Evolutionary conservation across 2,888 invertebrate genomes (phyloP).

Genomic region (Caenorhabditis sp.): DNA sequence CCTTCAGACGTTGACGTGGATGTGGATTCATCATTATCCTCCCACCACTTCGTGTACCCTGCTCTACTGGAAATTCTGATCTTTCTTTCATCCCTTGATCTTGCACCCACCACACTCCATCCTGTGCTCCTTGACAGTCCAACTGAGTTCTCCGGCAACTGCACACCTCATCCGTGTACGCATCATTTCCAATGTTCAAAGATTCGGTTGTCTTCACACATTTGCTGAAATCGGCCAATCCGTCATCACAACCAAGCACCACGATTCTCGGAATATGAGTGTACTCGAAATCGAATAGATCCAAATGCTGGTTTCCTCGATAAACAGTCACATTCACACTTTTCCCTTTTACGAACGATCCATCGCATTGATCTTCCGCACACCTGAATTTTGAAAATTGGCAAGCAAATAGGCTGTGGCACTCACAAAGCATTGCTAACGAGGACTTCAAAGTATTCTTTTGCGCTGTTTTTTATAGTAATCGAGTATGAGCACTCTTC

Average conservation of each 20-base stretch:
- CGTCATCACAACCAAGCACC: slow-evolving; percentile 33
- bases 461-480: neutral
- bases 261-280: slow-evolving; percentile 6
- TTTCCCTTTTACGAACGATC: neutral
- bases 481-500: neutral
- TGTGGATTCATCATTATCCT: neutral
- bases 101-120: slow-evolving; percentile 26
- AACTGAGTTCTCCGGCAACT: slow-evolving; percentile 20
- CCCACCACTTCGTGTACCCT: slow-evolving; percentile 26
- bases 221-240: neutral
- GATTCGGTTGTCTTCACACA: neutral
- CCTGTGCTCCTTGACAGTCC: neutral
- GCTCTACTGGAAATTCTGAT: slow-evolving; percentile 24
- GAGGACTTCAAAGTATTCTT: neutral
- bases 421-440: neutral
- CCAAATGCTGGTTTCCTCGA: slow-evolving; percentile 13
- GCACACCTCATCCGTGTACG: slow-evolving; percentile 17
- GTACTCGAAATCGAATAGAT: slow-evolving; percentile 35
- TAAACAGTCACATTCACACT: slow-evolving; percentile 26
- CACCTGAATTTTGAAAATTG: slow-evolving; percentile 3
- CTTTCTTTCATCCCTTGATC: too few relatives aligned
- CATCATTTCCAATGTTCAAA: neutral
- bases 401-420: too few relatives aligned
- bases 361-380: neutral
- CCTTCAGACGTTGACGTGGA: neutral